Evolutionary conservation across 2,797 vertebrate species (phyloP), one percentile per base, ranked within the genome.

Genomic region (Centroberyx gerrardi): DNA sequence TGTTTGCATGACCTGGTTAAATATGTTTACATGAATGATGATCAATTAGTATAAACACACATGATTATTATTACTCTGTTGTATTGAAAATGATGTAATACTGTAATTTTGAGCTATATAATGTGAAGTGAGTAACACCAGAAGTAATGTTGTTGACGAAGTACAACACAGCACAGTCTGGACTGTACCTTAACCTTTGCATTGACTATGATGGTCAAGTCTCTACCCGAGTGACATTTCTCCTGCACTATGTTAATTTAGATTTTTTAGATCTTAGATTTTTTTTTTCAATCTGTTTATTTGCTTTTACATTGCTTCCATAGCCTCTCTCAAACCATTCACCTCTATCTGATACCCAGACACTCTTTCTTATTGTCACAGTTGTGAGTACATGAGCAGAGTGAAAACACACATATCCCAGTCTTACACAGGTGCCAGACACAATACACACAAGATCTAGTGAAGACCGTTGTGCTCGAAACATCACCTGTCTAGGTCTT

Each of bases 1-100:
- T 93, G 94, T 95, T 93, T 95, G 95, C 95, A 96, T 96, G 95
- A 96, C 92, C 94, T 94, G 92, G 92, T 95, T 88, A 91, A 93
- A 91, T 93, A 94, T 95, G 93, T 96, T 95, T 96, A 95, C 94
- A 95, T 95, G 92, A 95, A 93, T 93, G 92, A 95, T 89, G 91
- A 91, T 93, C 82, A 90, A 92, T 94, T 91, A 90, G 80, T 91
- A 93, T 90, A 90, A 90, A 93, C 79, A 88, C 87, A 92, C 89
- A 87, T 89, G 78, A 92, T 88, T 91, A 90, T 92, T 92, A 80
- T 82, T 77, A 93, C 91, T 92, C 88, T 94, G 91, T 93, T 89
- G 92, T 94, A 87, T 89, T 93, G 84, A 92, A 87, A 86, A 91
- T 76, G 62, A 88, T 92, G 93, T 93, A 91, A 91, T 89, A 83